These are phyloP conservation scores for Aporrectodea caliginosa DNA, from an alignment of 1,140 invertebrate species.

Conservation along the genomic window DNA sequence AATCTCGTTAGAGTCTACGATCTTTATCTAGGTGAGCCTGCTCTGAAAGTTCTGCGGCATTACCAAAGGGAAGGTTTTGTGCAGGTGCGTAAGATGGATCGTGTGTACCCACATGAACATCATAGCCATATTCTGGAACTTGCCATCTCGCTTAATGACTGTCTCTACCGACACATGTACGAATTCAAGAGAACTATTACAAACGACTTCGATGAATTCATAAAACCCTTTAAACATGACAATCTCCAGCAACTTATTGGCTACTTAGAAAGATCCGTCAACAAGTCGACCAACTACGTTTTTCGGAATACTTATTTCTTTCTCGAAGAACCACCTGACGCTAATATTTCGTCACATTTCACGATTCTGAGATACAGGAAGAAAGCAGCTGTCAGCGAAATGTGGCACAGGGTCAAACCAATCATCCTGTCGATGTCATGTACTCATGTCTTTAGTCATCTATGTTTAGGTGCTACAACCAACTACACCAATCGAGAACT, in stretches of 20 bases:
- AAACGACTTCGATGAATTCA: neutral
- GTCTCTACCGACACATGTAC: neutral
- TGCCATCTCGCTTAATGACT: neutral
- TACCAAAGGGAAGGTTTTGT: slow-evolving; percentile 24
- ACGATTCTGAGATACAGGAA: neutral
- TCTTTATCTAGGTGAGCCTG: neutral
- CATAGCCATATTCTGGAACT: neutral
- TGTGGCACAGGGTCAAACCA: neutral
- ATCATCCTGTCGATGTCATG: neutral
- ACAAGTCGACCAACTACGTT: neutral
- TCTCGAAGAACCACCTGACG: neutral
- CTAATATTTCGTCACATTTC: neutral
- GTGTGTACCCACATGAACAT: neutral
- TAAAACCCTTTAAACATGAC: neutral
- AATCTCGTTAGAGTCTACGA: slow-evolving; percentile 22
- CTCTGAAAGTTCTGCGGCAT: neutral
- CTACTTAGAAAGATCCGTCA: neutral
- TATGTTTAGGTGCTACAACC: neutral
- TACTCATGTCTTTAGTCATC: neutral
- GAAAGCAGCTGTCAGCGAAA: neutral
- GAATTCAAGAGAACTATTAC: neutral
- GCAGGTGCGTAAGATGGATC: slow-evolving; percentile 7
- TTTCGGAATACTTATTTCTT: neutral
- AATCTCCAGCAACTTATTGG: neutral
- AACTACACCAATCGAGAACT: no score